A percentile compares a stretch with the other conserved stretches of the same genome.
Evolutionary conservation across 2,888 invertebrate species (phyloP).

Genomic region (Liopterus haemorrhoidalis): DNA sequence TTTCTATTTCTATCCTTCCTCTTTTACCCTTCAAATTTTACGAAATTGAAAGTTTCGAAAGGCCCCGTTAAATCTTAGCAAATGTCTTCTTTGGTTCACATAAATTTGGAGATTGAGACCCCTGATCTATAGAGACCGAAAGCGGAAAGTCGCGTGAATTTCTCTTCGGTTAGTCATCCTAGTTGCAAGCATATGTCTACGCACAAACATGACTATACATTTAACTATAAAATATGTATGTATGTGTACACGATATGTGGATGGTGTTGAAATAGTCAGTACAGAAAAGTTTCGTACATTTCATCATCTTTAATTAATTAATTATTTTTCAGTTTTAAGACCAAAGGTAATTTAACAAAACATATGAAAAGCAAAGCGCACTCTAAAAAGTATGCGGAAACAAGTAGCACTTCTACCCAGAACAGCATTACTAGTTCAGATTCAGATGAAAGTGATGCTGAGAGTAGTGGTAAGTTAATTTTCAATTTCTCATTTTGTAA

Average conservation of each 20-base stretch:
- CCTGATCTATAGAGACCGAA: too few relatives aligned
- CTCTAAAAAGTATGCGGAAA: slow-evolving; percentile 75
- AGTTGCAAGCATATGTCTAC: slow-evolving; percentile 1
- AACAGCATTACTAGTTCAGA: slow-evolving; percentile 43
- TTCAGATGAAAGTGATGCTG: slow-evolving; percentile 61
- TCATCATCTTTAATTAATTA: too few relatives aligned
- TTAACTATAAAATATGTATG: not conserved
- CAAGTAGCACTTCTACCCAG: slow-evolving; percentile 58
- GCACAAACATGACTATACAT: not conserved
- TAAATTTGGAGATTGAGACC: too few relatives aligned
- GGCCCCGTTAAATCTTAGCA: too few relatives aligned
- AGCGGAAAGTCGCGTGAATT: too few relatives aligned
- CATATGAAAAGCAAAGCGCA: slow-evolving; percentile 99
- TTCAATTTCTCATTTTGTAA: not conserved
- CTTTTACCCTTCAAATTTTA: too few relatives aligned
- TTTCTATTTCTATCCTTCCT: too few relatives aligned
- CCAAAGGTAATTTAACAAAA: slow-evolving; percentile 95
- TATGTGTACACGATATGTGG: not conserved
- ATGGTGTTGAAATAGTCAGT: too few relatives aligned
- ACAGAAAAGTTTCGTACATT: slow-evolving; percentile 3
- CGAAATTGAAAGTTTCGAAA: too few relatives aligned
- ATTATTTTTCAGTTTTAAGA: slow-evolving; percentile 77
- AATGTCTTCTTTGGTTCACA: too few relatives aligned
- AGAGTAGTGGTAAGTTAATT: slow-evolving; percentile 60
- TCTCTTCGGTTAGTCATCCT: not conserved